phyloP scores from a whole-genome alignment of 2,113 vertebrate genomes.

The Acanthisitta chloris region DNA sequence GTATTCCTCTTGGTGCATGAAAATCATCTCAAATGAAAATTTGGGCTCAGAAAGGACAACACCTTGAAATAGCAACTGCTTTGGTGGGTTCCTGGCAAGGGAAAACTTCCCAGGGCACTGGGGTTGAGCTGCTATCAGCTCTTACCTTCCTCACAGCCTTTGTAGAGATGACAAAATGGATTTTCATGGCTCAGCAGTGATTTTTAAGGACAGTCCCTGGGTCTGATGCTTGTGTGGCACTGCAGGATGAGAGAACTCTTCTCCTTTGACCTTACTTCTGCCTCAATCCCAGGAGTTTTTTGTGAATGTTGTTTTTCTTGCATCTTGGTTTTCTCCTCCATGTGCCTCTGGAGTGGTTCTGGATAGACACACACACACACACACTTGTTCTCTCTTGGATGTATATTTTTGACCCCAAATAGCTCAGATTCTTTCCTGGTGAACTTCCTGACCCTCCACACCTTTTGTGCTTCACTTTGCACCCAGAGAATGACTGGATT shows the following conservation, averaged over 20 bases:
- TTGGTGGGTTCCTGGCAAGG: neutral
- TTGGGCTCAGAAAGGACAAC: neutral
- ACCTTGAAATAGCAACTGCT: fast-evolving
- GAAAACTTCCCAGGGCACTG: fast-evolving
- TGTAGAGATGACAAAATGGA: neutral
- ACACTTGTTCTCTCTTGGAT: neutral
- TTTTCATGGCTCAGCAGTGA: neutral
- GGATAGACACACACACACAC: no score
- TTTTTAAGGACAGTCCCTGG: fast-evolving
- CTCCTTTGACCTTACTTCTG: neutral
- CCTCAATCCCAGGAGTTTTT: neutral
- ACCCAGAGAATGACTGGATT: neutral
- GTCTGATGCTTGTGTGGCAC: neutral
- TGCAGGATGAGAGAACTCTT: neutral
- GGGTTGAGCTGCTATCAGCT: fast-evolving
- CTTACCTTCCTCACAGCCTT: neutral
- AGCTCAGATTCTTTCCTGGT: neutral
- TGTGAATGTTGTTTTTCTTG: neutral
- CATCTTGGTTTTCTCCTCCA: fast-evolving
- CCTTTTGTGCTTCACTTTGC: neutral
- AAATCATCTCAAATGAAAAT: neutral
- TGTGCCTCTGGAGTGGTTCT: neutral
- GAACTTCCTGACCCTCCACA: neutral
- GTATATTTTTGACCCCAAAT: neutral
- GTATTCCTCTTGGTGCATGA: neutral